Evolutionary conservation across 2,888 invertebrate species (phyloP).

Genomic region (Poecilobothrus nobilitatus): DNA sequence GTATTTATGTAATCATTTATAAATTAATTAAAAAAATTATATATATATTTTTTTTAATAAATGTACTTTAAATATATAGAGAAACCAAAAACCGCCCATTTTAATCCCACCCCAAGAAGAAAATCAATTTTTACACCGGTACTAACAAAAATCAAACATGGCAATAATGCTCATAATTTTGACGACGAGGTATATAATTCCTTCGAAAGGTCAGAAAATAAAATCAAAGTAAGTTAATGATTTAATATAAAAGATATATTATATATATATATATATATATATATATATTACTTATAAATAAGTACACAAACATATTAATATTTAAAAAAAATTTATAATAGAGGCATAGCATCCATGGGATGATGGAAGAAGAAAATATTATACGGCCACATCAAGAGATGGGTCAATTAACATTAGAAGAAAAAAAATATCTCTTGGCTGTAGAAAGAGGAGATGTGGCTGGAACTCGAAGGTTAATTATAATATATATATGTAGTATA

Average conservation of each 20-base stretch:
- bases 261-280: too few species aligned
- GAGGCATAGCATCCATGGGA: conserved; percentile 65
- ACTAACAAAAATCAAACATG: conserved; percentile 37
- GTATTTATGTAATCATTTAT: too few species aligned
- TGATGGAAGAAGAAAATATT: conserved; percentile 87
- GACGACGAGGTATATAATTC: conserved; percentile 9
- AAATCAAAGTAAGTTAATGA: conserved; percentile 13
- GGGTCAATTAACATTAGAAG: conserved; percentile 53
- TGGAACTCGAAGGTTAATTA: conserved; percentile 65
- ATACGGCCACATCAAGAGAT: conserved; percentile 76
- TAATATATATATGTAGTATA: background rate
- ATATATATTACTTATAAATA: too few species aligned
- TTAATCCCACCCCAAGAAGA: conserved; percentile 31
- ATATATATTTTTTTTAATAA: background rate
- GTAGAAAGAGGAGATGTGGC: conserved; percentile 96
- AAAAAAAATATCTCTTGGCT: conserved; percentile 90
- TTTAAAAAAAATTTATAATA: conserved; percentile 19
- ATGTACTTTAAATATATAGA: background rate
- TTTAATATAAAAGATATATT: too few species aligned
- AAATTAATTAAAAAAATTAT: too few species aligned
- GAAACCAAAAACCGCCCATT: background rate
- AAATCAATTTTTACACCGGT: conserved; percentile 42
- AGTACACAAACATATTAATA: too few species aligned
- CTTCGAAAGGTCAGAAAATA: conserved; percentile 12
- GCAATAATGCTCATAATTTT: conserved; percentile 31